Evolutionary conservation across 2,797 vertebrate genomes (phyloP).

Genomic region (Hydrocynus forskahlii): DNA sequence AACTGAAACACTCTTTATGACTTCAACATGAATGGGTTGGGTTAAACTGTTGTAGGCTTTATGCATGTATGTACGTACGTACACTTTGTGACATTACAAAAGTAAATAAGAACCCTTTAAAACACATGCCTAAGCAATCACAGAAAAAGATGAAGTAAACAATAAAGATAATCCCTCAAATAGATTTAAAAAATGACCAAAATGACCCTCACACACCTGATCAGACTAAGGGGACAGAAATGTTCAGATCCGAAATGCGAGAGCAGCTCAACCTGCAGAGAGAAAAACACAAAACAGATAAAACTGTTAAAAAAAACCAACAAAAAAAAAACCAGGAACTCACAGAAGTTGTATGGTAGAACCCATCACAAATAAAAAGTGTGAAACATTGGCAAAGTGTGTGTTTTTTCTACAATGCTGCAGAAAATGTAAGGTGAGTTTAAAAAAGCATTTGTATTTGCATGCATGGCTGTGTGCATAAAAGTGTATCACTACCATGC

Average conservation of each 20-base stretch:
- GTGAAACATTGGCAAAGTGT: slow-evolving; percentile 59
- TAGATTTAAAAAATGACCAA: too few species aligned
- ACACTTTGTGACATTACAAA: too few species aligned
- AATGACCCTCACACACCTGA: slow-evolving; percentile 81
- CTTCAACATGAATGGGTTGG: too few species aligned
- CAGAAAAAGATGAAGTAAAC: too few species aligned
- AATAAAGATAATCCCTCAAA: too few species aligned
- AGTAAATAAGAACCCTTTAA: not conserved
- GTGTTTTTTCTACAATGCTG: not conserved
- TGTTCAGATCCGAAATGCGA: slow-evolving; percentile 98
- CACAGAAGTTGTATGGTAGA: not conserved
- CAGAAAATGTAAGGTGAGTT: not conserved
- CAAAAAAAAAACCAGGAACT: not conserved
- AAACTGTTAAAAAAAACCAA: slow-evolving; percentile 2
- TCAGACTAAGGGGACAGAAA: slow-evolving; percentile 96
- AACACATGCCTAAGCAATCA: not conserved
- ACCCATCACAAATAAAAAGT: slow-evolving; percentile 11
- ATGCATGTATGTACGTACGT: too few species aligned
- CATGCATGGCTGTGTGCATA: slow-evolving; percentile 36
- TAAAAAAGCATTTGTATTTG: not conserved
- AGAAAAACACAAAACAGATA: slow-evolving; percentile 21
- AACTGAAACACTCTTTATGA: too few species aligned
- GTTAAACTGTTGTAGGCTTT: too few species aligned
- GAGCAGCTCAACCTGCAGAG: slow-evolving; percentile 90
- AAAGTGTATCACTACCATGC: slow-evolving; percentile 72